phyloP scores from a whole-genome alignment of 2,113 vertebrate genomes.

The Zapornia atra region DNA sequence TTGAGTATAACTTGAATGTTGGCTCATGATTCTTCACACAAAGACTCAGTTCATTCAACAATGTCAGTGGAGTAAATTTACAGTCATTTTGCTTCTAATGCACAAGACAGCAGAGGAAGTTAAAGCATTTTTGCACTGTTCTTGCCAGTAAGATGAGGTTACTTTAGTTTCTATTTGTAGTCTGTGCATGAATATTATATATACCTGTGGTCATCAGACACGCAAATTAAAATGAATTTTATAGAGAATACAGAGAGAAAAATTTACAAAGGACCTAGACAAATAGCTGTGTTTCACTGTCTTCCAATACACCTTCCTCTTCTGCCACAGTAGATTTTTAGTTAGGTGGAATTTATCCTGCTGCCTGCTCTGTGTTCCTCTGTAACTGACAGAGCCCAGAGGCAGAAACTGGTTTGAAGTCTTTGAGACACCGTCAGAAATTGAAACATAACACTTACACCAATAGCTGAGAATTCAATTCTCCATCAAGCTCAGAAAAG shows the following conservation, averaged over 20 bases:
- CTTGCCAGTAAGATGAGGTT: not conserved
- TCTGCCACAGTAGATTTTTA: not conserved
- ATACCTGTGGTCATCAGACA: not conserved
- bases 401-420: not conserved
- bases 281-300: not conserved
- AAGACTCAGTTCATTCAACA: conserved; percentile 18
- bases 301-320: not conserved
- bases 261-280: not conserved
- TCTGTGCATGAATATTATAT: not conserved
- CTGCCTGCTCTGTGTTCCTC: not conserved
- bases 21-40: conserved; percentile 17
- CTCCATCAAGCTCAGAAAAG: not conserved
- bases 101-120: not conserved
- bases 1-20: conserved; percentile 45
- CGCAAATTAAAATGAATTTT: not conserved
- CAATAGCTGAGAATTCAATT: not conserved
- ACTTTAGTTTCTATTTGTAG: not conserved
- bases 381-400: not conserved
- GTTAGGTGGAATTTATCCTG: not conserved
- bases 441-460: not conserved
- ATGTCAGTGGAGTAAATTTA: not conserved
- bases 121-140: not conserved
- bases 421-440: not conserved
- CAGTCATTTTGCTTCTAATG: not conserved
- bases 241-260: not conserved